A percentile compares a stretch with the other conserved stretches of the same genome.
phyloP scores from a whole-genome alignment of 2,888 invertebrate genomes.

The Elegia similella region DNA sequence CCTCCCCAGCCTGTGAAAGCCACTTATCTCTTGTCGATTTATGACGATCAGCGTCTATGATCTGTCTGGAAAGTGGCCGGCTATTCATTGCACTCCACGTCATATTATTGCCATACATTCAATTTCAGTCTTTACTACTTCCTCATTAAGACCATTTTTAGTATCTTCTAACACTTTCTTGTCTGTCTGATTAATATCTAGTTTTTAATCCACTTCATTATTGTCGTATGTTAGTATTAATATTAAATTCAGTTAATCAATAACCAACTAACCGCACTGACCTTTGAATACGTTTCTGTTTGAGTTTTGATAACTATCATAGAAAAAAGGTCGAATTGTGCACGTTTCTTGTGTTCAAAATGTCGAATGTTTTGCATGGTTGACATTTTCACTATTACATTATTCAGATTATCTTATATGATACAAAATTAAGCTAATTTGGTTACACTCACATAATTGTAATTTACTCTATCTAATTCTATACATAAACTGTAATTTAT shows the following conservation, averaged over 20 bases:
- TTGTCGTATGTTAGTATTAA: not conserved
- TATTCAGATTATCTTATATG: not conserved
- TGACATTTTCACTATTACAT: conserved; percentile 8
- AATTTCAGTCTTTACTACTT: conserved; percentile 10
- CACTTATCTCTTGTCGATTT: conserved; percentile 44
- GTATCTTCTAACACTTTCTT: not conserved
- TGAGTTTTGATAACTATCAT: conserved; percentile 18
- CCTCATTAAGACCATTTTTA: not conserved
- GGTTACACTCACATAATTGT: not conserved
- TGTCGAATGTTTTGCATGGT: conserved; percentile 9
- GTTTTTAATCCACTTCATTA: conserved; percentile 12
- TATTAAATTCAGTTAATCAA: conserved; percentile 14
- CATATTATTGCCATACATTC: conserved; percentile 21
- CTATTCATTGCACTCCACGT: conserved; percentile 34
- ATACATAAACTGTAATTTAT: not conserved
- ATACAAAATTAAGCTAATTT: not conserved
- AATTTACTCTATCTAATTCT: too few species aligned
- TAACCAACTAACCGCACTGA: conserved; percentile 13
- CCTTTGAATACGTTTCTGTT: conserved; percentile 16
- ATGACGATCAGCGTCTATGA: conserved; percentile 49
- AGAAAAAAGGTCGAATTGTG: conserved; percentile 14
- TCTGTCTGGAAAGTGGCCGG: conserved; percentile 45
- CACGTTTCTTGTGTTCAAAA: conserved; percentile 11
- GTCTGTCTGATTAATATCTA: conserved; percentile 4
- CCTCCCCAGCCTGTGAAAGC: conserved; percentile 46